phyloP scores from a whole-genome alignment of 2,113 vertebrate genomes.

The Scomber colias region DNA sequence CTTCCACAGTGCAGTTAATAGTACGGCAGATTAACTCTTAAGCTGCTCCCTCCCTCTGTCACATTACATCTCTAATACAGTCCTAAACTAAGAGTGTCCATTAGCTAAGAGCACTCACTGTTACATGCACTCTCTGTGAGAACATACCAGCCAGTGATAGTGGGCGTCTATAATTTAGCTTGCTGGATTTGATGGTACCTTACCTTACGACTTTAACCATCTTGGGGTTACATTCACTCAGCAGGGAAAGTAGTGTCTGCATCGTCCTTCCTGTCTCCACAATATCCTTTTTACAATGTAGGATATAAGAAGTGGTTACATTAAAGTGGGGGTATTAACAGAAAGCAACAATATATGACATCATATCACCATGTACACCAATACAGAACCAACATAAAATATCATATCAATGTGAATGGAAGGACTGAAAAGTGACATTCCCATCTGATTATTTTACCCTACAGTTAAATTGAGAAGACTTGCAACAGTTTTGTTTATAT shows the following conservation, averaged over 20 bases:
- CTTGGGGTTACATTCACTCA: conserved; percentile 85
- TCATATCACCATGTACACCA: not conserved
- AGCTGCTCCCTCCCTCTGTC: conserved; percentile 64
- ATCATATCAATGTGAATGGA: no score
- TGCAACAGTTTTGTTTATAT: not conserved
- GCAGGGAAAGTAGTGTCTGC: conserved; percentile 85
- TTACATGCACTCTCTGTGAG: conserved; percentile 17
- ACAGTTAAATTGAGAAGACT: no score
- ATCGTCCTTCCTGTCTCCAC: conserved; percentile 89
- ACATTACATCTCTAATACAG: conserved; percentile 66
- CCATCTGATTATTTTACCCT: no score
- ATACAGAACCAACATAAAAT: no score
- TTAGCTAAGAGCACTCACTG: conserved; percentile 64
- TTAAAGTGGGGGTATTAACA: not conserved
- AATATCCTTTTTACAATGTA: conserved; percentile 81
- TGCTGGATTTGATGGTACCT: conserved; percentile 32
- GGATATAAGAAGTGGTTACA: not conserved
- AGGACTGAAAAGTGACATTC: no score
- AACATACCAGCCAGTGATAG: conserved; percentile 6
- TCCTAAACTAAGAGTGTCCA: conserved; percentile 52
- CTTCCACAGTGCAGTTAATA: conserved; percentile 51
- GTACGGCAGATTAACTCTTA: conserved; percentile 76
- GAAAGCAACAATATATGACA: not conserved
- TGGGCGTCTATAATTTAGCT: conserved; percentile 13
- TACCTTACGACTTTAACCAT: conserved; percentile 92